Conservation (phyloP, 2,797 vertebrate genomes). For the Simalia tracyae region DNA sequence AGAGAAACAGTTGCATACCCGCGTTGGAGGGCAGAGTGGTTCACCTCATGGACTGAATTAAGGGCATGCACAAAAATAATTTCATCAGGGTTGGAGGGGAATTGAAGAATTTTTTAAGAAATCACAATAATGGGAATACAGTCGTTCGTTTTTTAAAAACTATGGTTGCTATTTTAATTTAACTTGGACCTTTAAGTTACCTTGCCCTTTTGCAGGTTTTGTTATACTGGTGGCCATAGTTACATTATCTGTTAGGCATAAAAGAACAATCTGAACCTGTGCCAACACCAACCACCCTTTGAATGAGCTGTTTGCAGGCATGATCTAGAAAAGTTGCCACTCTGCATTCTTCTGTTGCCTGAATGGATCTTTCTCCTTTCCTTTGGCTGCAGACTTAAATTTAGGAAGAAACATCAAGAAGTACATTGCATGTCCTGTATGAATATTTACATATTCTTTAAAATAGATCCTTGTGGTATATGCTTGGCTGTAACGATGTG, state of each 20-base stretch:
- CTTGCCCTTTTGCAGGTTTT: background rate
- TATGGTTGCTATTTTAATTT: background rate
- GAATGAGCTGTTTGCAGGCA: background rate
- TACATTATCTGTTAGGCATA: background rate
- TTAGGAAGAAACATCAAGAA: background rate
- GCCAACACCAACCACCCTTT: conserved; percentile 11
- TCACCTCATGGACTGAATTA: conserved; percentile 16
- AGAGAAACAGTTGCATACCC: background rate
- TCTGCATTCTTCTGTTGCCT: conserved; percentile 10
- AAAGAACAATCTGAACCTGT: conserved; percentile 3
- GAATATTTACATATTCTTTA: conserved; percentile 25
- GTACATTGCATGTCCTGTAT: conserved; percentile 1
- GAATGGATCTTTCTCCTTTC: conserved; percentile 12
- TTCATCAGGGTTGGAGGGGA: background rate
- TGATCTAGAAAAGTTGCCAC: conserved; percentile 19
- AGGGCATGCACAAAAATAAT: background rate
- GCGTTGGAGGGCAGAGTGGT: background rate
- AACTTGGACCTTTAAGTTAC: conserved; percentile 1
- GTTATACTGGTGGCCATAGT: conserved; percentile 16
- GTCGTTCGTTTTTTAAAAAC: background rate
- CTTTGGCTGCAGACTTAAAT: background rate
- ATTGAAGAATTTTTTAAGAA: conserved; percentile 14
- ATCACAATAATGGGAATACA: background rate
- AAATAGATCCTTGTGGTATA: conserved; percentile 7
- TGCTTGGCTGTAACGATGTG: background rate